These are phyloP conservation scores for Athene noctua DNA, from an alignment of 2,113 vertebrate genomes.

Conservation along the genomic window DNA sequence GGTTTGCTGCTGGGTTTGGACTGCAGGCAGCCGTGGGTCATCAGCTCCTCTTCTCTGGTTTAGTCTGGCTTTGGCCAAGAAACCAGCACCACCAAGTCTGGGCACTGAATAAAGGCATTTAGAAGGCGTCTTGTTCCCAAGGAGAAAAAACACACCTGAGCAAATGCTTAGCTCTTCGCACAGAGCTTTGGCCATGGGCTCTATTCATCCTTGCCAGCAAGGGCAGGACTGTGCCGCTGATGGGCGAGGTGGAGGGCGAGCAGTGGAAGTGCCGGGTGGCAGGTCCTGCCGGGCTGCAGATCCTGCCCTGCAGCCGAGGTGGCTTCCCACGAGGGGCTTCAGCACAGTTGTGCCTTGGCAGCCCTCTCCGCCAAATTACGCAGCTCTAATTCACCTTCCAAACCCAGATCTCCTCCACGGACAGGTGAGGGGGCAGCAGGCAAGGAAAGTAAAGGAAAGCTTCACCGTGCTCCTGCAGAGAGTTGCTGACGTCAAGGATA, in stretches of 20 bases:
- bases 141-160: neutral
- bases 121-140: neutral
- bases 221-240: neutral
- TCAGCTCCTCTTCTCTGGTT: neutral
- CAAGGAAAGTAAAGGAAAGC: neutral
- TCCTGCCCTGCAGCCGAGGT: neutral
- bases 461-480: neutral
- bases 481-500: neutral
- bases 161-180: neutral
- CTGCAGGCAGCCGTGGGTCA: neutral
- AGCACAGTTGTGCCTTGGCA: neutral
- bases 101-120: conserved; percentile 15
- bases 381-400: neutral
- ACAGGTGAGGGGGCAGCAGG: neutral
- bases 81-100: conserved; percentile 19
- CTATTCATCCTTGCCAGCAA: rapidly evolving
- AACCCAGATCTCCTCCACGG: neutral
- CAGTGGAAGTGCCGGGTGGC: rapidly evolving
- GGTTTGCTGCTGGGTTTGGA: neutral
- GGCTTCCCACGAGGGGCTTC: neutral
- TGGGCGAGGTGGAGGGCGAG: rapidly evolving
- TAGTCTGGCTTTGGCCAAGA: conserved; percentile 21
- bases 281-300: neutral
- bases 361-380: neutral
- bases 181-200: neutral